Conservation (phyloP, 1,140 invertebrate genomes). For the Rhagoletis pomonella region DNA sequence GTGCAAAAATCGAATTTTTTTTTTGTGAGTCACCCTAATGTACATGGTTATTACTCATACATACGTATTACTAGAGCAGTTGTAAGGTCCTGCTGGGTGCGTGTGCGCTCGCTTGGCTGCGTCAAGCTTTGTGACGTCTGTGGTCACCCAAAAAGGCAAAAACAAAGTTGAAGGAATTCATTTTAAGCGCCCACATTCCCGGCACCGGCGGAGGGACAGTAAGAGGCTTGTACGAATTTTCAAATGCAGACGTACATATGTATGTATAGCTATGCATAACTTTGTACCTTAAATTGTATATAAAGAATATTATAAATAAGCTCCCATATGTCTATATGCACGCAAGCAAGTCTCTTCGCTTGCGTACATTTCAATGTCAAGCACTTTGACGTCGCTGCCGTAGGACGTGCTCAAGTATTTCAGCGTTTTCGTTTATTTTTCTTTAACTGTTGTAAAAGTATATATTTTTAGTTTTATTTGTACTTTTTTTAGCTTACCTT, state of each 20-base stretch:
- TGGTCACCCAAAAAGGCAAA: neutral
- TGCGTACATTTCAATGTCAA: slow-evolving; percentile 13
- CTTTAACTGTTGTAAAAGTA: neutral
- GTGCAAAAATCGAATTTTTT: too few species aligned
- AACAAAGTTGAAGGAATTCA: neutral
- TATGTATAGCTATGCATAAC: neutral
- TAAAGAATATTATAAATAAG: neutral
- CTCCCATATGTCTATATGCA: too few species aligned
- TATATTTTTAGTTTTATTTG: neutral
- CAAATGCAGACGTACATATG: neutral
- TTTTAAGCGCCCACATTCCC: neutral
- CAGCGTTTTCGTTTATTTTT: neutral
- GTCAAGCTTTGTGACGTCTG: neutral
- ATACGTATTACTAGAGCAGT: neutral
- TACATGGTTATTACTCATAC: neutral
- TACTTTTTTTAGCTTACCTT: too few species aligned
- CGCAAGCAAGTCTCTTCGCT: neutral
- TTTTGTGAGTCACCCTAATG: too few species aligned
- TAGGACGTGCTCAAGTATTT: slow-evolving; percentile 34
- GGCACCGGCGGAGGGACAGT: neutral
- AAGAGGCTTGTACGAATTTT: neutral
- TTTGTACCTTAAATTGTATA: neutral
- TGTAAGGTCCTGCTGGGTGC: neutral
- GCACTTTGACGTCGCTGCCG: neutral
- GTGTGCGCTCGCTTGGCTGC: neutral